Evolutionary conservation across 2,888 invertebrate species (phyloP).

Genomic region (Tolmerus cingulatus): DNA sequence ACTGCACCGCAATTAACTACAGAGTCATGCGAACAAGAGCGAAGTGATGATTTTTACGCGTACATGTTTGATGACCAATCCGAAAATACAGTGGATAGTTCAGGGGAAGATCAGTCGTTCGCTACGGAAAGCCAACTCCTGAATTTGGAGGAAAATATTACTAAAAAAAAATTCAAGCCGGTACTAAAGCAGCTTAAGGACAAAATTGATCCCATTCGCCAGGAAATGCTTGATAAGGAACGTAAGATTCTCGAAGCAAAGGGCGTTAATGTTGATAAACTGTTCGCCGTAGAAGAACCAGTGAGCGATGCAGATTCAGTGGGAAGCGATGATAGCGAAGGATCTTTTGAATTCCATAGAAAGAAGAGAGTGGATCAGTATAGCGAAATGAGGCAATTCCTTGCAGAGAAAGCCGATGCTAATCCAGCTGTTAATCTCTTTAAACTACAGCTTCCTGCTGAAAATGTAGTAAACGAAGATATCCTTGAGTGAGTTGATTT

Average conservation of each 20-base stretch:
- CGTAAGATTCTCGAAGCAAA: conserved; percentile 58
- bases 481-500: conserved; percentile 50
- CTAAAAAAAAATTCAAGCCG: conserved; percentile 61
- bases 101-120: conserved; percentile 50
- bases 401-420: conserved; percentile 59
- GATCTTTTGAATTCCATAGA: conserved; percentile 55
- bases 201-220: conserved; percentile 62
- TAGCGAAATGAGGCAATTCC: conserved; percentile 61
- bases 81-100: conserved; percentile 51
- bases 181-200: conserved; percentile 61
- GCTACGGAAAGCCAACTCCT: conserved; percentile 57
- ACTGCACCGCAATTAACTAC: conserved; percentile 14
- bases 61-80: conserved; percentile 58
- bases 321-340: conserved; percentile 47
- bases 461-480: conserved; percentile 54
- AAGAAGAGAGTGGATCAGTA: conserved; percentile 57
- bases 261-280: conserved; percentile 61
- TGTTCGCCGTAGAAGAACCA: conserved; percentile 51
- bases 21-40: conserved; percentile 49
- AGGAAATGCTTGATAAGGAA: conserved; percentile 61
- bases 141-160: conserved; percentile 60
- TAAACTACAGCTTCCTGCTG: conserved; percentile 51
- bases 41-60: conserved; percentile 60
- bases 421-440: conserved; percentile 61
- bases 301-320: conserved; percentile 51